These are phyloP conservation scores for Emesis russula DNA, from an alignment of 2,888 invertebrate species.

Conservation along the genomic window DNA sequence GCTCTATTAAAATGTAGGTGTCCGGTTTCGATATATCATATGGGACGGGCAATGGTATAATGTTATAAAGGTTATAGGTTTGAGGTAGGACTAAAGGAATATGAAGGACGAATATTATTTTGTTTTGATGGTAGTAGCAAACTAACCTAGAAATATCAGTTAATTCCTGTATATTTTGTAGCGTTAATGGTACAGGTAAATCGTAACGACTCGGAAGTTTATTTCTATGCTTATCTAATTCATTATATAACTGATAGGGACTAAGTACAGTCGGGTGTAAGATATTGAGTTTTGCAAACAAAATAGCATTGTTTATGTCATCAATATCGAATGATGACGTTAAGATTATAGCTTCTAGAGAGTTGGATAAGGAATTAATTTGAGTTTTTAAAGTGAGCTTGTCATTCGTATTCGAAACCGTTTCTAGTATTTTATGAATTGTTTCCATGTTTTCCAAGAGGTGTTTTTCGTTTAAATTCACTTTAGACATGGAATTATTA, in stretches of 20 bases:
- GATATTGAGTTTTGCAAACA: conserved; percentile 10
- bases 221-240: conserved; percentile 7
- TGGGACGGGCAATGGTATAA: no score
- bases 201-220: conserved; percentile 3
- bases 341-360: neutral
- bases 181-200: conserved; percentile 5
- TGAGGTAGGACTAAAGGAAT: no score
- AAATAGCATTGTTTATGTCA: conserved; percentile 7
- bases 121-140: no score
- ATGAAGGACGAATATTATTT: no score
- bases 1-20: no score
- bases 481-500: conserved; percentile 27
- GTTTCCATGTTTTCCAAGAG: conserved; percentile 6
- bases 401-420: neutral
- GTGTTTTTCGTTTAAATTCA: conserved; percentile 3
- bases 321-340: conserved; percentile 4
- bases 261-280: conserved; percentile 3
- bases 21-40: no score
- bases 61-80: no score
- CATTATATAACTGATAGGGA: neutral
- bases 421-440: conserved; percentile 3
- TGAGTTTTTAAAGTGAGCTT: conserved; percentile 12
- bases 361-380: conserved; percentile 11
- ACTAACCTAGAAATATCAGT: neutral
- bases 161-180: conserved; percentile 11